phyloP scores from a whole-genome alignment of 2,888 invertebrate genomes.

The Dugesia japonica region DNA sequence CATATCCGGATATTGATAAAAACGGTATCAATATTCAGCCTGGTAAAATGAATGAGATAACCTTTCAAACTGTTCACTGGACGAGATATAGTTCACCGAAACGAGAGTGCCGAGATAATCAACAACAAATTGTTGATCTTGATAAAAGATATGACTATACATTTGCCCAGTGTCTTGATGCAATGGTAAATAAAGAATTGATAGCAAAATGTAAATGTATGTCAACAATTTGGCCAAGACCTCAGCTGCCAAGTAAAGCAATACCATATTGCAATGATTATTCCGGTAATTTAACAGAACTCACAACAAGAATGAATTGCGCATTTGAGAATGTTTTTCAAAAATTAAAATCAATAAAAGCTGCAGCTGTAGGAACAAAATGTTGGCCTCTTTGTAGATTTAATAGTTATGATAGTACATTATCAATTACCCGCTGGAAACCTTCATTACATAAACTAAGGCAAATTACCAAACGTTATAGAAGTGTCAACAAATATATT shows the following conservation, averaged over 20 bases:
- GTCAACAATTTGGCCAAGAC: conserved; percentile 20
- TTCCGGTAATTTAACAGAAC: not conserved
- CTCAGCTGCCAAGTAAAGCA: not conserved
- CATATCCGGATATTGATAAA: conserved; percentile 33
- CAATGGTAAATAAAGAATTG: conserved; percentile 23
- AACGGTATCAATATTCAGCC: conserved; percentile 33
- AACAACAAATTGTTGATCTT: conserved; percentile 26
- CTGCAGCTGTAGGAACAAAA: conserved; percentile 12
- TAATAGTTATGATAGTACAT: conserved; percentile 30
- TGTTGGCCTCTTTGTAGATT: conserved; percentile 33
- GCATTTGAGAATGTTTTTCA: not conserved
- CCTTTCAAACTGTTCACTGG: conserved; percentile 24
- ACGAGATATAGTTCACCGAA: conserved; percentile 21
- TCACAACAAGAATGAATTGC: conserved; percentile 17
- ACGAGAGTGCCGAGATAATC: conserved; percentile 24
- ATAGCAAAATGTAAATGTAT: conserved; percentile 33
- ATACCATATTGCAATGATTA: conserved; percentile 29
- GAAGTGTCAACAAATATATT: not conserved
- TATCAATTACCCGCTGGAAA: conserved; percentile 30
- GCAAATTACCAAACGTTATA: conserved; percentile 21
- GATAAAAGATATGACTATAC: conserved; percentile 25
- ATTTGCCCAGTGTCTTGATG: conserved; percentile 30
- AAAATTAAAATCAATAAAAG: conserved; percentile 26
- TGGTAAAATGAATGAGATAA: conserved; percentile 34
- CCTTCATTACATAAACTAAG: conserved; percentile 28